Evolutionary conservation across 2,113 vertebrate genomes (phyloP), one percentile per base, ranked within the genome.

Genomic region (Misgurnus anguillicaudatus): DNA sequence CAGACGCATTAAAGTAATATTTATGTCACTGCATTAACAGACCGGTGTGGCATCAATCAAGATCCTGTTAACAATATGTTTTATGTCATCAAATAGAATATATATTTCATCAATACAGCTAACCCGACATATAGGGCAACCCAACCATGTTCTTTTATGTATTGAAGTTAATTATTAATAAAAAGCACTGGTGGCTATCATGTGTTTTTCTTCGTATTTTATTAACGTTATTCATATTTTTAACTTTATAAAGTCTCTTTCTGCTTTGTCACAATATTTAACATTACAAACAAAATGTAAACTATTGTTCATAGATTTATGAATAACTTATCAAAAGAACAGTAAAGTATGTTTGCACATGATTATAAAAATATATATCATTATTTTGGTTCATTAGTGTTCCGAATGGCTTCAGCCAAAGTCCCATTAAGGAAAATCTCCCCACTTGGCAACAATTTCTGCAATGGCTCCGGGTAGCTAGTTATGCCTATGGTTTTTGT

Each of bases 41-140:
- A 75, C 39, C 24, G 0, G 3, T 47, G 71, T 17, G 57, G 39
- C 57, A 74, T 62, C 36, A 72, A 41, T 72, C 13, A 58, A 72
- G 53, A 42, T 57, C n/a, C 42, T 21, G 39, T 58, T 42, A 47
- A 76, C 45, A 21, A 51, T 48, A 21, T 60, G n/a, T 75, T 75
- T 48, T 62, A 47, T 10, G 41, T 36, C 16, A 36, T 62, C 24
- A 14, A n/a, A 17, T 47, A 47, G 16, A n/a, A 75, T 6, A 58
- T 72, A 74, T 60, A 47, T 61, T 24, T 74, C 41, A 75, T 62
- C 14, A 31, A 47, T 61, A 45, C 71, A 6, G 10, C 21, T 62
- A 62, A 14, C 60, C 21, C 13, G 60, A 24, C 60, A 62, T 13
- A 62, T 62, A 31, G 6, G 13, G 7, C 53, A 19, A 57, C 17